These are phyloP conservation scores for Pteruthius melanotis DNA, from an alignment of 2,113 vertebrate species.

Conservation along the genomic window DNA sequence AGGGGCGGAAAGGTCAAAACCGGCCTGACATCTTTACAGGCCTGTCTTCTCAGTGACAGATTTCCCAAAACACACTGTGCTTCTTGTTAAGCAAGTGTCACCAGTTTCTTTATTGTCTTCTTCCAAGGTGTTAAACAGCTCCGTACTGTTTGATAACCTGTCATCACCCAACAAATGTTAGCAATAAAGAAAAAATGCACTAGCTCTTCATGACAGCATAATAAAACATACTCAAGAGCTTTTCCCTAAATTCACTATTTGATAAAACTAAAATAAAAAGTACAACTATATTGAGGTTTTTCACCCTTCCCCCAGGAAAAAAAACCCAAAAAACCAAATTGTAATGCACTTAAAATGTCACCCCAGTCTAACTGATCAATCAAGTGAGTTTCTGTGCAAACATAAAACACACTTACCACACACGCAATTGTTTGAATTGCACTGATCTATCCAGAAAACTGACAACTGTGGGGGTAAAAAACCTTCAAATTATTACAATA, in stretches of 20 bases:
- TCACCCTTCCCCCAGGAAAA: background rate
- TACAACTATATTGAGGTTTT: background rate
- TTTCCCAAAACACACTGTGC: background rate
- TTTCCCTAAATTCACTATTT: background rate
- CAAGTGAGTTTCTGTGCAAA: background rate
- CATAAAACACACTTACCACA: background rate
- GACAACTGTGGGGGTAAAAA: fast-evolving
- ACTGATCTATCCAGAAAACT: background rate
- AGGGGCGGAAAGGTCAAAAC: background rate
- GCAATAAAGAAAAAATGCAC: conserved; percentile 23
- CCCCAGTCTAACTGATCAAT: background rate
- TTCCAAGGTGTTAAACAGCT: conserved; percentile 25
- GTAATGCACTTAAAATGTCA: background rate
- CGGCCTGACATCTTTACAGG: conserved; percentile 13
- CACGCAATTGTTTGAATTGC: fast-evolving
- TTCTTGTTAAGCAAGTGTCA: conserved; percentile 30
- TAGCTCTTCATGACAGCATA: background rate
- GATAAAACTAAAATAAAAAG: background rate
- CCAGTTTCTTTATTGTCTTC: background rate
- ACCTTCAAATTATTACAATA: background rate
- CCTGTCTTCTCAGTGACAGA: background rate
- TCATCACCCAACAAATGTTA: conserved; percentile 21
- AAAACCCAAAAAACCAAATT: background rate
- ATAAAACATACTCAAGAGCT: background rate
- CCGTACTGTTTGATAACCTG: conserved; percentile 7